phyloP scores from a whole-genome alignment of 2,888 invertebrate genomes.

The Epirrhoe alternata region DNA sequence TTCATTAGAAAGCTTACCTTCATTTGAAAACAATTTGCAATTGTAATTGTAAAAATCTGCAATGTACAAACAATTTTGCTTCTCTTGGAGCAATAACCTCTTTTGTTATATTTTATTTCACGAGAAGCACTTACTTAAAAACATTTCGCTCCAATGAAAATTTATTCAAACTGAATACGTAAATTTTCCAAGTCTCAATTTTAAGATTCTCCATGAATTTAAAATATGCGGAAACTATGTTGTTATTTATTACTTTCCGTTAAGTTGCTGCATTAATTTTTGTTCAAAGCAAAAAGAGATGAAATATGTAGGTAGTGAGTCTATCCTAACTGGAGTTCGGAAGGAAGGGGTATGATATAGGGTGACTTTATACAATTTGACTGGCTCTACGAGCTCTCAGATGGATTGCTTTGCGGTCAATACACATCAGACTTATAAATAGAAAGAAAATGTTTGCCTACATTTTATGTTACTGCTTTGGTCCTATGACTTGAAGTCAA shows the following conservation, averaged over 20 bases:
- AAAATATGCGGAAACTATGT: conserved; percentile 61
- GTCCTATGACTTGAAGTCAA: neutral
- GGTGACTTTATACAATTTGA: conserved; percentile 64
- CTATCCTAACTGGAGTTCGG: conserved; percentile 50
- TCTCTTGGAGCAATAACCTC: conserved; percentile 7
- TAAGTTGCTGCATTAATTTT: conserved; percentile 56
- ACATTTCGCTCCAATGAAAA: conserved; percentile 45
- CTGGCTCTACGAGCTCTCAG: conserved; percentile 56
- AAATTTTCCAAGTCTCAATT: conserved; percentile 54
- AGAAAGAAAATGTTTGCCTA: conserved; percentile 10
- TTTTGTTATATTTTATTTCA: conserved; percentile 22
- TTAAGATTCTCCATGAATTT: conserved; percentile 52
- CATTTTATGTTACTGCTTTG: neutral
- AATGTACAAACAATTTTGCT: neutral
- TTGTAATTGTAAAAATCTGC: neutral
- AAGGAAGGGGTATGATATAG: conserved; percentile 67
- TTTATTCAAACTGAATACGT: conserved; percentile 52
- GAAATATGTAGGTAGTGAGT: conserved; percentile 55
- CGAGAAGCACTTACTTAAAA: conserved; percentile 33
- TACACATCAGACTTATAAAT: conserved; percentile 22
- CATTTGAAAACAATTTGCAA: neutral
- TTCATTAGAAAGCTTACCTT: neutral
- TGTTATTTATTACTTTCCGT: conserved; percentile 67
- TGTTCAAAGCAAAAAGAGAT: conserved; percentile 59
- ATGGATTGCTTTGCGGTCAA: conserved; percentile 48